Evolutionary conservation across 1,140 invertebrate genomes (phyloP).

Genomic region (Tetragonula clypearis): DNA sequence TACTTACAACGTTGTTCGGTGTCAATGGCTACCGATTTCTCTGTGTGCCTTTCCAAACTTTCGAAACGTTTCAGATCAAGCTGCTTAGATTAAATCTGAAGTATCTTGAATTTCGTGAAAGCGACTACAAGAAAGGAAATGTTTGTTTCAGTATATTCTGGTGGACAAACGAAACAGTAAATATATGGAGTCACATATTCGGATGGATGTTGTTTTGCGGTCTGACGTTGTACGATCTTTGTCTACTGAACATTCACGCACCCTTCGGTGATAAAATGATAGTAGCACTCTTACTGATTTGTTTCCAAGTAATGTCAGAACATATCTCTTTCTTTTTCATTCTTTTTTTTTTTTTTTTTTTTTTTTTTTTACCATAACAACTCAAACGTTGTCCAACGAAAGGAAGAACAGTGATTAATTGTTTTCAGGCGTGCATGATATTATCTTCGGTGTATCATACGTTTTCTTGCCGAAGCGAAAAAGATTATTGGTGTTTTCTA

Average conservation of each 20-base stretch:
- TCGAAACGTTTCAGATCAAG: not conserved
- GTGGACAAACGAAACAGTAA: constrained; percentile 98
- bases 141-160: constrained; percentile 89
- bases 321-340: not conserved
- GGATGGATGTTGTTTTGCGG: constrained; percentile 94
- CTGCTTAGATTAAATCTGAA: too few relatives aligned
- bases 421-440: constrained; percentile 93
- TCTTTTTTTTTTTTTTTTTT: too few relatives aligned
- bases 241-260: constrained; percentile 89
- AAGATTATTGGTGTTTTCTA: constrained; percentile 93
- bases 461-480: constrained; percentile 95
- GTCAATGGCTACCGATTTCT: not conserved
- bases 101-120: not conserved
- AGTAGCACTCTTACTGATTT: constrained; percentile 90
- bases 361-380: not conserved
- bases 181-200: constrained; percentile 98
- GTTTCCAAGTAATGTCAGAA: constrained; percentile 89
- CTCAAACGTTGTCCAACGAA: not conserved
- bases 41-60: not conserved
- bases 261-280: constrained; percentile 92
- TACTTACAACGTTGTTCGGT: not conserved
- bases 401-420: not conserved
- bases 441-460: constrained; percentile 96
- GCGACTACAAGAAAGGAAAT: not conserved
- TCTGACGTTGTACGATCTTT: constrained; percentile 92